These are phyloP conservation scores for Cheilosia vernalis DNA, from an alignment of 2,888 invertebrate species.

Conservation along the genomic window DNA sequence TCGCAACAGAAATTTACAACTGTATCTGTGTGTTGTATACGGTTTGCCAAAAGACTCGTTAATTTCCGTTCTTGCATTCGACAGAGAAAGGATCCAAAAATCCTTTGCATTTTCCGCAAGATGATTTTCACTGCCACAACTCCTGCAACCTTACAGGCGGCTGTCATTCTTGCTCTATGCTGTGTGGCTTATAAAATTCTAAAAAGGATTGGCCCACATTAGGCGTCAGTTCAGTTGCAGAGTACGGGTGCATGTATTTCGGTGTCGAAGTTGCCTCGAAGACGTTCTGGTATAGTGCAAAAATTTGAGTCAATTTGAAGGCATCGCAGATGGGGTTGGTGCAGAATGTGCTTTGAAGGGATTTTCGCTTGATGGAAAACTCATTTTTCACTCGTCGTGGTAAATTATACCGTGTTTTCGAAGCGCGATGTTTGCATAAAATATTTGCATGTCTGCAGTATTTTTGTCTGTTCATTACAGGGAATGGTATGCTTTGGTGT, in stretches of 20 bases:
- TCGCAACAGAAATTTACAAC: constrained; percentile 33
- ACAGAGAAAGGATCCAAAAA: constrained; percentile 61
- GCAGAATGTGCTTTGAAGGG: constrained; percentile 45
- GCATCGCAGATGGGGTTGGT: neutral
- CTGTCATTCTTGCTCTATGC: constrained; percentile 63
- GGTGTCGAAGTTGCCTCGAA: constrained; percentile 64
- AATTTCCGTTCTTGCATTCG: constrained; percentile 67
- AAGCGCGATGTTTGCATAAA: constrained; percentile 66
- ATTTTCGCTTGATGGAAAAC: constrained; percentile 52
- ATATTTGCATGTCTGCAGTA: constrained; percentile 72
- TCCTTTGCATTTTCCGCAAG: constrained; percentile 70
- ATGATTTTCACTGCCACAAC: constrained; percentile 53
- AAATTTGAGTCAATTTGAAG: constrained; percentile 57
- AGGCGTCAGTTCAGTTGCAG: constrained; percentile 16
- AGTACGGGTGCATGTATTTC: constrained; percentile 12
- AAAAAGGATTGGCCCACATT: constrained; percentile 75
- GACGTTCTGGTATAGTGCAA: constrained; percentile 57
- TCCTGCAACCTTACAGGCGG: constrained; percentile 11
- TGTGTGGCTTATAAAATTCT: constrained; percentile 72
- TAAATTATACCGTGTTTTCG: constrained; percentile 62
- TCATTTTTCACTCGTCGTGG: constrained; percentile 61
- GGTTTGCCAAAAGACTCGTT: constrained; percentile 72
- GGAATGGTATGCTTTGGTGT: constrained; percentile 26
- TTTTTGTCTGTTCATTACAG: constrained; percentile 57
- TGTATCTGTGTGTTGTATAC: constrained; percentile 51